A percentile compares a stretch with the other conserved stretches of the same genome.
phyloP scores from a whole-genome alignment of 2,113 vertebrate genomes.

The Cyrtonyx montezumae region DNA sequence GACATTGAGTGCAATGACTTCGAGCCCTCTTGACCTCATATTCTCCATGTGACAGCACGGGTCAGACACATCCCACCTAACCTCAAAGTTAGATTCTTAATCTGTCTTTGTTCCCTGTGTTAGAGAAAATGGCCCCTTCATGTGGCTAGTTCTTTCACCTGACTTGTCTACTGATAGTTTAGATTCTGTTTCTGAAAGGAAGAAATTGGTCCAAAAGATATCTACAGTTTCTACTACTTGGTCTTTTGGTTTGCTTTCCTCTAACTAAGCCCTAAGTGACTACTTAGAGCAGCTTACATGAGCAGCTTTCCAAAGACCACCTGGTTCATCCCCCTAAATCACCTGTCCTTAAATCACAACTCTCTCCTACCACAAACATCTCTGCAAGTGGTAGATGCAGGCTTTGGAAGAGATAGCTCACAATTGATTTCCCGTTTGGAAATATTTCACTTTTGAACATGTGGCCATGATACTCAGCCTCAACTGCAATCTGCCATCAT shows the following conservation, averaged over 20 bases:
- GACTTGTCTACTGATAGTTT: background rate
- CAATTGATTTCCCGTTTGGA: background rate
- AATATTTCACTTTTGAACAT: background rate
- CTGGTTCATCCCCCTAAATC: background rate
- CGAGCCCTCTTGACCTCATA: background rate
- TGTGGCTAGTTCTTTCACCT: background rate
- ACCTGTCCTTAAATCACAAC: background rate
- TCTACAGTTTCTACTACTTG: background rate
- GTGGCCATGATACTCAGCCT: background rate
- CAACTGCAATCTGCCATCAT: accelerated
- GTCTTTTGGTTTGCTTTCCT: background rate
- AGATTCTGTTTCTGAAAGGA: background rate
- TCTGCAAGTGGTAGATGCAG: background rate
- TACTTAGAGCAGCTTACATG: background rate
- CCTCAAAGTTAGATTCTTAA: background rate
- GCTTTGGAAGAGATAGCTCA: background rate
- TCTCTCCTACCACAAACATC: background rate
- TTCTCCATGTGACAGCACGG: background rate
- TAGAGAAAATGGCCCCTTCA: background rate
- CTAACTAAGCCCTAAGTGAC: background rate
- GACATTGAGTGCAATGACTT: background rate
- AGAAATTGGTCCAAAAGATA: background rate
- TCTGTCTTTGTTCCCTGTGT: background rate
- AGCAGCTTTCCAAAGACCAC: background rate
- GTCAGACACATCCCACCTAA: background rate